Evolutionary conservation across 2,888 invertebrate species (phyloP), one percentile per base, ranked within the genome.

Genomic region (Eristalis tenax): DNA sequence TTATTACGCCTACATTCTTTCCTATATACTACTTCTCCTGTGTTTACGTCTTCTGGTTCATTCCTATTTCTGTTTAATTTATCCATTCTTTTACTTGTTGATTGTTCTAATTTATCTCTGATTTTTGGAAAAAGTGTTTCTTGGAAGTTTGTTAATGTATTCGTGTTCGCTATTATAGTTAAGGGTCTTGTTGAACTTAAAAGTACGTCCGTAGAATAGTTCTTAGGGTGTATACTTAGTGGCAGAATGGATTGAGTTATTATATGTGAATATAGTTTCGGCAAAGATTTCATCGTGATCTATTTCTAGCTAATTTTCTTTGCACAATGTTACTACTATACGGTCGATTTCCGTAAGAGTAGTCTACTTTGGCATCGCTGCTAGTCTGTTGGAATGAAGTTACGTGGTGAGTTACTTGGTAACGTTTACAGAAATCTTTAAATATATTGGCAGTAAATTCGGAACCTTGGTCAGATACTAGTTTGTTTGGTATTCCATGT

Each of bases 41-140:
- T 23, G 18, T 1, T 23, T 18, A 56, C 22, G 22, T 56, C 22
- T 10, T 56, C 56, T 18, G 56, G 56, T 56, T 56, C 56, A 22
- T 56, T 22, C 8, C 22, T 56, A 18, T 43, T 57, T 38, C 59
- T 40, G 73, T 89, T 89, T 35, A 89, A 68, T 70, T 81, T 85
- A 4, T 77, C 28, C 10, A 74, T 82, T 40, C 73, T 69, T 63
- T 63, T 63, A 26, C 23, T n/a, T 63, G 26, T 26, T 23, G 63
- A 28, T 10, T 63, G 13, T 68, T 75, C 56, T 11, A 74, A 15
- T 77, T 78, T 65, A 2, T 81, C 73, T 66, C 66, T 50, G 38
- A 89, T 69, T 50, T 26, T 56, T 28, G 77, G 77, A 22, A 83
- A 88, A 4, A 89, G 2, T 32, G 13, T 75, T 66, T 68, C 28